Base-by-base conservation (phyloP, 1,140 invertebrate species). In the Drosophila mojavensis region DNA sequence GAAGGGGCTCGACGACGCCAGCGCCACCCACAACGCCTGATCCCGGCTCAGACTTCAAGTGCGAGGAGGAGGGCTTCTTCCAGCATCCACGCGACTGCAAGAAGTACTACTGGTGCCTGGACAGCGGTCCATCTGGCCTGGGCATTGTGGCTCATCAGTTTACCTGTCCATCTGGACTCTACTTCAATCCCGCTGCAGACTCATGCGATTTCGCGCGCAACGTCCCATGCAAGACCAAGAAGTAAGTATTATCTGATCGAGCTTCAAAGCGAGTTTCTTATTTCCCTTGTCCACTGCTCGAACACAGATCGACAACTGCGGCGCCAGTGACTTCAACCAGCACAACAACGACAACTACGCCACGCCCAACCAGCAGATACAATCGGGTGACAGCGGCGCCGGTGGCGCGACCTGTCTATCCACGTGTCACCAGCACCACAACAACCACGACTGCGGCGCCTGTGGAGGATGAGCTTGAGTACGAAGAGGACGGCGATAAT, bases 71-170 rank as follows among this genome's bases (percentile, higher is more conserved):
- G 94, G 97, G 97, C 45, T 98, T 98, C 93, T 98, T 96, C 93
- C 95, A 96, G n/a, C 97, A 98, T 93, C 97, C 97, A 1, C 94
- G 96, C 36, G 97, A 98, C 88, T 98, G 97, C 92, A 97, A 97
- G 90, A 98, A 98, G 90, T 98, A 98, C 82, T 98, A 97, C 92
- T 98, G 97, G 97, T 98, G 97, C 92, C 93, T 98, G 48, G 97
- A 97, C 77, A 97, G 96, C 82, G 97, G 97, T 2, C 96, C 97
- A 0, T 96, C 97, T 5, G 96, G 97, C 72, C 93, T 98, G 30
- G 97, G 97, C 50, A 96, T 98, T 50, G 97, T 98, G 17, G 97
- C 97, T 7, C 97, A 98, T 93, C 96, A 97, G 81, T 98, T 98
- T 86, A 98, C 97, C 3, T 98, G 98, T 91, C 97, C 97, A 0